A percentile compares a stretch with the other conserved stretches of the same genome.
These are phyloP conservation scores for Colistium nudipinnis DNA, from an alignment of 2,113 vertebrate species.

Conservation along the genomic window DNA sequence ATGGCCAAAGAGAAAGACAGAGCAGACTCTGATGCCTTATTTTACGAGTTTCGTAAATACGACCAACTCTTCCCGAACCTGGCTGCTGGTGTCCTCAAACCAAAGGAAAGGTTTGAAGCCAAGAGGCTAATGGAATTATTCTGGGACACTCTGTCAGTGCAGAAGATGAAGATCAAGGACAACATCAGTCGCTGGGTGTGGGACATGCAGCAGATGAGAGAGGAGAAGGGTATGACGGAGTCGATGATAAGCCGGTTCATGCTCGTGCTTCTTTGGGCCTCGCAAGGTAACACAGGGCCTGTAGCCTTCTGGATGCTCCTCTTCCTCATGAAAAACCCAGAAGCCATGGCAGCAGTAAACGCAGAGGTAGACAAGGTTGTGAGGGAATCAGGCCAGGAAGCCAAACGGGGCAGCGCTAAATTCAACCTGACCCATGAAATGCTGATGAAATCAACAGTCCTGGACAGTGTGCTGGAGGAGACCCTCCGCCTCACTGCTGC, in stretches of 20 bases:
- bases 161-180: constrained; percentile 76
- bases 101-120: constrained; percentile 79
- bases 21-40: constrained; percentile 77
- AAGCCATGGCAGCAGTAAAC: constrained; percentile 87
- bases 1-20: constrained; percentile 78
- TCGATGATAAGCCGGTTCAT: constrained; percentile 85
- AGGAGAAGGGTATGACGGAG: constrained; percentile 66
- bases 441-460: constrained; percentile 81
- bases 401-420: constrained; percentile 57
- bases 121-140: constrained; percentile 81
- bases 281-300: constrained; percentile 91
- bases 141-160: constrained; percentile 81
- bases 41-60: constrained; percentile 81
- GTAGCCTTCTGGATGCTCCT: constrained; percentile 91
- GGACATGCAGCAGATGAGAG: constrained; percentile 74
- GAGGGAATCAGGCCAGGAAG: constrained; percentile 77
- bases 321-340: constrained; percentile 87
- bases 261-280: constrained; percentile 93
- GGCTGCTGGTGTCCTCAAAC: constrained; percentile 81
- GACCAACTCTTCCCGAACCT: constrained; percentile 88
- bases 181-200: constrained; percentile 87
- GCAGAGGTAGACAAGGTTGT: constrained; percentile 80
- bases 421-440: constrained; percentile 79
- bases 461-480: constrained; percentile 93
- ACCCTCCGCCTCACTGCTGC: constrained; percentile 83